Percentiles rank a stretch among this genome's conserved stretches.
Conservation (phyloP, 2,113 vertebrate species). For the Sinosuthora webbiana region DNA sequence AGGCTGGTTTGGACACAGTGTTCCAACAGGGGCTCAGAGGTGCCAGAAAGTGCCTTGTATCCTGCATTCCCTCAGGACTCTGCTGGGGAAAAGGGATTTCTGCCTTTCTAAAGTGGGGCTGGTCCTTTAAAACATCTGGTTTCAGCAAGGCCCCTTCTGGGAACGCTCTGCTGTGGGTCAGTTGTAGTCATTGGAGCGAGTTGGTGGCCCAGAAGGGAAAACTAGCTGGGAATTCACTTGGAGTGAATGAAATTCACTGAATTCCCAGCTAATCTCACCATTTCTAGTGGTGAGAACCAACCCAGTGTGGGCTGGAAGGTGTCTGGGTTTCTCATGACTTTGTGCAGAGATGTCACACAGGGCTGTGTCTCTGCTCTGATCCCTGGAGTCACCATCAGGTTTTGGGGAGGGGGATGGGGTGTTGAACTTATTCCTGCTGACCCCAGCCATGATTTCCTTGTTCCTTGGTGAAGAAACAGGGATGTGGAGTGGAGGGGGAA, state of each 20-base stretch:
- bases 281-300: not conserved
- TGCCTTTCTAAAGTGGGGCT: not conserved
- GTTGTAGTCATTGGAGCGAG: fast-evolving
- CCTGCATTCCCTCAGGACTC: not conserved
- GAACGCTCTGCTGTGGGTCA: not conserved
- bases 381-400: fast-evolving
- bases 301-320: not conserved
- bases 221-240: not conserved
- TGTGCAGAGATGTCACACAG: fast-evolving
- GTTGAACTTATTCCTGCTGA: not conserved
- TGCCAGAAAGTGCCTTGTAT: not conserved
- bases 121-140: not conserved
- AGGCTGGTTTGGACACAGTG: not conserved
- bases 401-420: not conserved
- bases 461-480: not conserved
- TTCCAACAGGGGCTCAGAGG: not conserved
- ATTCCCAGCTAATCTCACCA: too few relatives aligned
- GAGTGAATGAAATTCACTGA: too few relatives aligned
- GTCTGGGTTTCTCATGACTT: not conserved
- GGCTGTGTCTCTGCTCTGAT: not conserved
- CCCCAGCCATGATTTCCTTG: fast-evolving
- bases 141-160: not conserved
- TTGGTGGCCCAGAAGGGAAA: not conserved
- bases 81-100: not conserved
- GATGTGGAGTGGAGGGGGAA: not conserved